phyloP scores from a whole-genome alignment of 2,888 invertebrate genomes.

The Nineta flava region DNA sequence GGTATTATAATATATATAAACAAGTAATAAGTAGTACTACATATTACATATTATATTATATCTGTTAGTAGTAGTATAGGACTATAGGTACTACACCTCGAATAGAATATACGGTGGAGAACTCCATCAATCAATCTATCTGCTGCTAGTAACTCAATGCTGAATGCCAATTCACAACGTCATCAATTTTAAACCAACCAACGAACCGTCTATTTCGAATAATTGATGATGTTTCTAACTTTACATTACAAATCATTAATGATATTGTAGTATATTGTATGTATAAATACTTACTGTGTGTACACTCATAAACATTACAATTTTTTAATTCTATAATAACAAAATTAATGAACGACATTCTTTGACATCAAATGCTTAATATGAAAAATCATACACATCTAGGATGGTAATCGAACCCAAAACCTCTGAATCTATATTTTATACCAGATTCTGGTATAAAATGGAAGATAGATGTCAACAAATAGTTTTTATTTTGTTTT shows the following conservation, averaged over 20 bases:
- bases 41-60: neutral
- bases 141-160: neutral
- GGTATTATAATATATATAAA: neutral
- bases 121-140: slow-evolving; percentile 10
- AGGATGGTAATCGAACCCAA: too few species aligned
- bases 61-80: neutral
- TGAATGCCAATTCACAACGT: slow-evolving; percentile 9
- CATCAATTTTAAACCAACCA: slow-evolving; percentile 8
- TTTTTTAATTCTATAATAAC: neutral
- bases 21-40: too few species aligned
- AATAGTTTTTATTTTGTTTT: too few species aligned
- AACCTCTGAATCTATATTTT: too few species aligned
- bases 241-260: slow-evolving; percentile 3
- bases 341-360: too few species aligned
- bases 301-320: neutral
- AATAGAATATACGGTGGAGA: neutral
- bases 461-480: too few species aligned
- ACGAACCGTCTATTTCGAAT: slow-evolving; percentile 7
- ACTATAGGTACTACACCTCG: neutral
- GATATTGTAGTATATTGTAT: neutral
- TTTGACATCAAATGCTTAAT: too few species aligned
- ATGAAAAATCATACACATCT: too few species aligned
- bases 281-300: neutral
- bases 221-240: slow-evolving; percentile 8
- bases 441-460: too few species aligned